Base-by-base conservation (phyloP, 2,888 invertebrate species). In the Heliconius hortense region DNA sequence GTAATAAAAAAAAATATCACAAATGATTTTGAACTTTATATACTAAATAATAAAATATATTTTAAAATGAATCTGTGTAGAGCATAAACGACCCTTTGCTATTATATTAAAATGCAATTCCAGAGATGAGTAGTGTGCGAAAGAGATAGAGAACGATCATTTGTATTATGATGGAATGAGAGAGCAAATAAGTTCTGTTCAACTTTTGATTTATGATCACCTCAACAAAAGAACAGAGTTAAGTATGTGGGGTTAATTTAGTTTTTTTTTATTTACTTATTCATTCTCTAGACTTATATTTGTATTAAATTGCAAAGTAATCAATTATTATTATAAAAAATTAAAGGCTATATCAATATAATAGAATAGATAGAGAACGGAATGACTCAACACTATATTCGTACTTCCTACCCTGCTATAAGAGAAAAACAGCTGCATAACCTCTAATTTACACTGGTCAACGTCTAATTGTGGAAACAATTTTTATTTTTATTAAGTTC, bases 71-170 rank as follows among this genome's bases (percentile, higher is more conserved):
- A 13, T n/a, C 13, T 26, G 5, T n/a, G 1, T 4, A 2, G 39
- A 53, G 13, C 15, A 13, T 43, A 72, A 76, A 72, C 8, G 60
- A 62, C 72, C 4, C 71, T 79, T 63, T 48, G 31, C 60, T 66
- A 21, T 21, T 67, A 68, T 59, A 56, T 60, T 73, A 71, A 77
- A 77, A 79, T 75, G 76, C 77, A 78, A 75, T 74, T 70, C 73
- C 71, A 64, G 74, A 78, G 75, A 70, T 72, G 66, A 69, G 56
- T 72, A 60, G 63, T 35, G 76, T 39, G 72, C 21, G 72, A 80
- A 68, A 72, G 76, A 71, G 80, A 80, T 53, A 39, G 59, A 59
- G 53, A 21, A 11, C 28, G 24, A 31, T 31, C 43, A 24, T 56
- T 62, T 56, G 13, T 1, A 10, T 56, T 31, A 35, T 13, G 73